Evolutionary conservation across 2,888 invertebrate species (phyloP), one percentile per base, ranked within the genome.

Genomic region (Clistopyga incitator): DNA sequence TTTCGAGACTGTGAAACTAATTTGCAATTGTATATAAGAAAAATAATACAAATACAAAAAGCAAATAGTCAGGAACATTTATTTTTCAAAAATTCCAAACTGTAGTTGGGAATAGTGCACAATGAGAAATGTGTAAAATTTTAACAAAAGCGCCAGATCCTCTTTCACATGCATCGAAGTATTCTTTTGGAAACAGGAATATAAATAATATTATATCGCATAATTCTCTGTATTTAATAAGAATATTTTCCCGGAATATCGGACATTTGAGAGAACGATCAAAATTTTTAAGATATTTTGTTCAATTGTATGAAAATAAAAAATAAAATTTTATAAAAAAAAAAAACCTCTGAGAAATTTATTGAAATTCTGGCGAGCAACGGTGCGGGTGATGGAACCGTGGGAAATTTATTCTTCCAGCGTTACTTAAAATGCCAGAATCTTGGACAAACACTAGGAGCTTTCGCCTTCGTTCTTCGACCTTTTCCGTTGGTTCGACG

Each of bases 1-100:
- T 86, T 85, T 84, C 71, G 78, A 80, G 85, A 86, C 78, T 86
- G 61, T 71, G 71, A 83, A 85, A 86, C 83, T 84, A 84, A 86
- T 86, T 85, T 86, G 74, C 86, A n/a, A n/a, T n/a, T n/a, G 18
- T 61, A 6, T 29, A 34, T 29, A 13, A 3, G 42, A 38, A 15
- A n/a, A 71, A 47, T 4, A 47, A 65, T 4, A 61, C 3, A 34
- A 3, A 13, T 2, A 18, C 34, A 54, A 42, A 3, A 15, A 70
- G 6, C n/a, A 42, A 67, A 56, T n/a, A 68, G 8, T 29, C 29
- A 29, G 29, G 29, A 29, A 29, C 2, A 29, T 29, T 29, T 3
- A 29, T 29, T 29, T 29, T 29, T 29, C 2, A 29, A 29, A 29
- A 29, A 29, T 29, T 29, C 29, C 29, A 4, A 29, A 29, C 29